Evolutionary conservation across 2,113 vertebrate genomes (phyloP).

Genomic region (Phrynosoma blainvillii): DNA sequence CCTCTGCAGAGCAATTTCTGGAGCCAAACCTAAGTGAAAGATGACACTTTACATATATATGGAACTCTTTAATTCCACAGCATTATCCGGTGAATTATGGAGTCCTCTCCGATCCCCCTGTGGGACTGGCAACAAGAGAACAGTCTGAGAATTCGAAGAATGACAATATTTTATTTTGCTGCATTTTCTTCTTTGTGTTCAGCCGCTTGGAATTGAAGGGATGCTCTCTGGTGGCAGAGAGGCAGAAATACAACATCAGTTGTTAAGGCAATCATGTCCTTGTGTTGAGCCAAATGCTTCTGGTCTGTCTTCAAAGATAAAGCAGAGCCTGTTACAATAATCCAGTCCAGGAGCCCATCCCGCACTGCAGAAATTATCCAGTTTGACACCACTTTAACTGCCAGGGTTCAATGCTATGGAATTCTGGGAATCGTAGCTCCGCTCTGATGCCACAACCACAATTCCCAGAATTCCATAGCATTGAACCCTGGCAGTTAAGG

Average conservation of each 20-base stretch:
- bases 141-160: constrained; percentile 24
- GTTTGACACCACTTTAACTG: no score
- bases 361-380: no score
- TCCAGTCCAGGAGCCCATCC: no score
- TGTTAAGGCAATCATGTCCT: neutral
- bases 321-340: no score
- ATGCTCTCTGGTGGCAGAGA: constrained; percentile 22
- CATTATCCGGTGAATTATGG: neutral
- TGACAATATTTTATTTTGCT: constrained; percentile 24
- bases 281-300: neutral
- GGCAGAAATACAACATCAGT: neutral
- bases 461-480: no score
- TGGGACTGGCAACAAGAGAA: constrained; percentile 6
- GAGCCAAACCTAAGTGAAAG: neutral
- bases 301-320: neutral
- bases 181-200: constrained; percentile 1
- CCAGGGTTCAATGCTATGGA: no score
- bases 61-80: neutral
- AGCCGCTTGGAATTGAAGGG: neutral
- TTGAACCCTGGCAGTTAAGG: no score
- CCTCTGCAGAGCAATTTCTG: neutral
- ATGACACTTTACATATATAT: neutral
- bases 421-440: no score
- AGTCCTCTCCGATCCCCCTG: neutral
- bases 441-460: no score